phyloP scores from a whole-genome alignment of 2,888 invertebrate genomes.

The Kuschelorhynchus macadamiae region DNA sequence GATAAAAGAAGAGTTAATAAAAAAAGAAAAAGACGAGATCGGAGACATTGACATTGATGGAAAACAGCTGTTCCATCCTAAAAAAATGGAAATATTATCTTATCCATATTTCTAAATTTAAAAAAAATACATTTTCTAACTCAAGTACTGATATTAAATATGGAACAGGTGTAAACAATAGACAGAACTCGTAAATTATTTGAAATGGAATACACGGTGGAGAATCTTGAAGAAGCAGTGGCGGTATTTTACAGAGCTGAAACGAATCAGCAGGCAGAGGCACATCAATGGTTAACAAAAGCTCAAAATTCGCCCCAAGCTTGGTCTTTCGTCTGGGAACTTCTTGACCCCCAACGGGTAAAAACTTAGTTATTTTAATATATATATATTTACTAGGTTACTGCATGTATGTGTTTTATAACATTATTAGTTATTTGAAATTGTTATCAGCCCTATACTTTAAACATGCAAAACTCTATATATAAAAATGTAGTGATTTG shows the following conservation, averaged over 20 bases:
- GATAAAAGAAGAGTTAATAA: too few relatives aligned
- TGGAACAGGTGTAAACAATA: not conserved
- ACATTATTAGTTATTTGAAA: too few relatives aligned
- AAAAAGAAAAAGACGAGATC: too few relatives aligned
- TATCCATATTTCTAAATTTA: not conserved
- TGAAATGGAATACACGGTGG: slow-evolving; percentile 75
- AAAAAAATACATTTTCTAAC: not conserved
- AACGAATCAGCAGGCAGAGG: slow-evolving; percentile 79
- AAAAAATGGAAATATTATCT: not conserved
- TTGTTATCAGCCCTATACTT: too few relatives aligned
- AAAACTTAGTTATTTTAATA: slow-evolving; percentile 20
- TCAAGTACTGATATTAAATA: not conserved
- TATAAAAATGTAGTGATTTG: too few relatives aligned
- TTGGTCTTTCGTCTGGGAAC: slow-evolving; percentile 94
- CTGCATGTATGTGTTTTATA: too few relatives aligned
- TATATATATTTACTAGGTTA: too few relatives aligned
- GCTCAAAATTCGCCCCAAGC: slow-evolving; percentile 90
- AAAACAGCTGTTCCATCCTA: not conserved
- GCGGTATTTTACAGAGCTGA: slow-evolving; percentile 76
- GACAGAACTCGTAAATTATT: not conserved
- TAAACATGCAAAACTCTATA: too few relatives aligned
- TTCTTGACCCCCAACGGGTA: slow-evolving; percentile 87
- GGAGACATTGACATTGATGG: slow-evolving; percentile 1
- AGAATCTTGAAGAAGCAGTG: slow-evolving; percentile 79
- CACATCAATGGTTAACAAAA: slow-evolving; percentile 88